phyloP scores from a whole-genome alignment of 2,113 vertebrate species.

The Chaenogobius annularis region DNA sequence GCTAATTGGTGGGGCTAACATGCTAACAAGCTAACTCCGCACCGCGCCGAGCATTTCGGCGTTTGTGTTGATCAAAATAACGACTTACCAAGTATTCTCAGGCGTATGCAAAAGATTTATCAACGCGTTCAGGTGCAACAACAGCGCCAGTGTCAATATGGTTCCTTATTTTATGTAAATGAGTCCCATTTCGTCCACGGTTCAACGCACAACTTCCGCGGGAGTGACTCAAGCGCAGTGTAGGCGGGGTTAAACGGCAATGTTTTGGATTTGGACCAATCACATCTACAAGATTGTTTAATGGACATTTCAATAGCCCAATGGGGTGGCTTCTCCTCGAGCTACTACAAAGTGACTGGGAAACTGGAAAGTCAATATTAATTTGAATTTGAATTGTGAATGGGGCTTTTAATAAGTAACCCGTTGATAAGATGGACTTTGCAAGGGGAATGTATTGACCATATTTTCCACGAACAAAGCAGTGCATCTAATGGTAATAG shows the following conservation, averaged over 20 bases:
- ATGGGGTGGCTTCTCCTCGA: not conserved
- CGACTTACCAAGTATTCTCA: slow-evolving; percentile 16
- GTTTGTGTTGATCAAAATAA: not conserved
- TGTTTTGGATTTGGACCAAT: slow-evolving; percentile 47
- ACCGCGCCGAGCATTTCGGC: not conserved
- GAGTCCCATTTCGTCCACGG: slow-evolving; percentile 14
- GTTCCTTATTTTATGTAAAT: slow-evolving; percentile 28
- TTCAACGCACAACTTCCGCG: slow-evolving; percentile 62
- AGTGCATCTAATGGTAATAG: not conserved
- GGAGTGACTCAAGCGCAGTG: not conserved
- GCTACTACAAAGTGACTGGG: not conserved
- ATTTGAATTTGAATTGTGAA: slow-evolving; percentile 62
- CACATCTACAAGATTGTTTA: accelerated
- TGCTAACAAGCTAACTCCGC: slow-evolving; percentile 46
- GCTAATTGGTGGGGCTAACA: slow-evolving; percentile 46
- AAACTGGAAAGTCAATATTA: not conserved
- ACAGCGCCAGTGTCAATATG: not conserved
- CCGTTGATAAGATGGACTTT: slow-evolving; percentile 38
- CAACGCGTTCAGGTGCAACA: not conserved
- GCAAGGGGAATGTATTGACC: slow-evolving; percentile 13
- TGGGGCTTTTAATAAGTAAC: slow-evolving; percentile 38
- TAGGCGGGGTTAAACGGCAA: not conserved
- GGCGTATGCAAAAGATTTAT: slow-evolving; percentile 7
- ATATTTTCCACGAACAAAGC: not conserved
- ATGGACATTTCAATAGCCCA: slow-evolving; percentile 41